Base-by-base conservation (phyloP, 2,113 vertebrate genomes). In the Piprites chloris region DNA sequence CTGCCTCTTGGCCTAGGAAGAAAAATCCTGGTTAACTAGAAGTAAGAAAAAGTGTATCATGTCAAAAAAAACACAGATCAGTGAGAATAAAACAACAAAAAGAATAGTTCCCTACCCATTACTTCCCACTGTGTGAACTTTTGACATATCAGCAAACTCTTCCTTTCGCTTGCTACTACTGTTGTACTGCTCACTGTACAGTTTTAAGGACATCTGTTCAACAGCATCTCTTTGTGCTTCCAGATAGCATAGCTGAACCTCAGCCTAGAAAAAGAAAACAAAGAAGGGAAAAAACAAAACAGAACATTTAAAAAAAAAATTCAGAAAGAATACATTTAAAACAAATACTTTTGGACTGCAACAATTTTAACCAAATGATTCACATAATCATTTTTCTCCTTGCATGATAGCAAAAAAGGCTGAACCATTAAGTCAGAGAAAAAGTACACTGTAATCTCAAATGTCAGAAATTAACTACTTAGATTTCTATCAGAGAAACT, bases 141-240 rank as follows among this genome's bases (percentile, higher is more conserved):
- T 98, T 97, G 98, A 98, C 98, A 98, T 98, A 92, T 98, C 98
- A 76, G 97, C 98, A 97, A 97, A 98, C 95, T 98, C 98, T 89
- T 98, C 97, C 93, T 98, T 98, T 97, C 98, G 97, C 95, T 97
- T 98, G 98, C 98, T 97, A 78, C 98, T 79, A 14, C 97, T 97
- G 66, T 97, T 97, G 93, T 98, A 99, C 81, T 98, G 98, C 89
- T 99, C 98, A 69, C 98, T 98, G 96, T 98, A 98, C 87, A 99
- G 98, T 96, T 98, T 99, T 94, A 99, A 95, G 69, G 98, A 98
- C 99, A 99, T 99, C 98, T 99, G 99, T 96, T 99, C 99, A 95
- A 99, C 98, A 87, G 98, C 98, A 47, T 98, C 99, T 97, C 98
- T 98, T 97, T 99, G 98, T 89, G 98, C 98, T 97, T 99, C 98